phyloP scores from a whole-genome alignment of 2,113 vertebrate genomes.

The Cynoglossus semilaevis region DNA sequence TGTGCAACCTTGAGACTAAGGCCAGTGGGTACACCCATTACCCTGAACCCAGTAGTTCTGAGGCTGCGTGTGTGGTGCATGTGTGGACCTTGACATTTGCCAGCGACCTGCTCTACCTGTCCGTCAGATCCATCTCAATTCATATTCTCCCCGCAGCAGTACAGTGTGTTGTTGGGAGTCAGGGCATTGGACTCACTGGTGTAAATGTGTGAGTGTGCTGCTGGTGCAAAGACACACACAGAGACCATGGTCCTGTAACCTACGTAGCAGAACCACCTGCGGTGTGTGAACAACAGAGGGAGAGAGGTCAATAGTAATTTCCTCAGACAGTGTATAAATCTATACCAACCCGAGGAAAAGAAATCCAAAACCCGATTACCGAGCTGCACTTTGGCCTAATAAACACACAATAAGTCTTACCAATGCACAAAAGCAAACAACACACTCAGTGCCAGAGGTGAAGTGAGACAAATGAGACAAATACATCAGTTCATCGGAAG shows the following conservation, averaged over 20 bases:
- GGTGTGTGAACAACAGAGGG: slow-evolving; percentile 23
- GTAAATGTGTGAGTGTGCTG: neutral
- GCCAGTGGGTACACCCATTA: slow-evolving; percentile 16
- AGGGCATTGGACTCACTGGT: neutral
- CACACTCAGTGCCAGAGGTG: slow-evolving; percentile 3
- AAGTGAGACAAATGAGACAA: slow-evolving; percentile 30
- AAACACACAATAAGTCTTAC: slow-evolving; percentile 1
- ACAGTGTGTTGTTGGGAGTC: slow-evolving; percentile 12
- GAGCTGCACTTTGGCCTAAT: slow-evolving; percentile 2
- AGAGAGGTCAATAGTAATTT: slow-evolving; percentile 53
- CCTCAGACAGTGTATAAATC: slow-evolving; percentile 45
- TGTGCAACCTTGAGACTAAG: slow-evolving; percentile 48
- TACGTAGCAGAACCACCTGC: slow-evolving; percentile 20
- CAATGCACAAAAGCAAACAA: neutral
- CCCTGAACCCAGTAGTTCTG: slow-evolving; percentile 21
- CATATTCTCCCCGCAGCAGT: slow-evolving; percentile 4
- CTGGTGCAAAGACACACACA: slow-evolving; percentile 9
- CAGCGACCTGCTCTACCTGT: slow-evolving; percentile 6
- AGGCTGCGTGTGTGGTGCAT: slow-evolving; percentile 3
- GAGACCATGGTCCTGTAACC: slow-evolving; percentile 4
- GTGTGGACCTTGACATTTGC: slow-evolving; percentile 34
- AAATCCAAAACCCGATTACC: slow-evolving; percentile 36
- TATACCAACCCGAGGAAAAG: slow-evolving; percentile 33
- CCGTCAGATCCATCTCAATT: slow-evolving; percentile 28
- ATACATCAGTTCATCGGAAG: slow-evolving; percentile 34